These are phyloP conservation scores for Tauraco erythrolophus DNA, from an alignment of 2,113 vertebrate genomes.

Conservation along the genomic window DNA sequence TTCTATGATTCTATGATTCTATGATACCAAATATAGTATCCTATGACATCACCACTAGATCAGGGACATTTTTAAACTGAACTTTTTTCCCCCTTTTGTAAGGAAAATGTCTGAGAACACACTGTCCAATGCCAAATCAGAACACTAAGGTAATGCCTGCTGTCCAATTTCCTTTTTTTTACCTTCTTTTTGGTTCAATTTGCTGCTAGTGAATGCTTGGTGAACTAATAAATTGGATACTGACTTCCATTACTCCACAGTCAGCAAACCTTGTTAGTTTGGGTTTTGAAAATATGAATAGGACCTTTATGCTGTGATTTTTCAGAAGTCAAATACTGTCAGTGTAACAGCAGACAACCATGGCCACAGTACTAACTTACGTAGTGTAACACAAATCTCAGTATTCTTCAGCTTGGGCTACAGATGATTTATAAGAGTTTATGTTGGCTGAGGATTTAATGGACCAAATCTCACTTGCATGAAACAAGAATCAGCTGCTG, in stretches of 20 bases:
- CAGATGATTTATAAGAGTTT: background rate
- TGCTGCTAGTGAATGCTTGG: background rate
- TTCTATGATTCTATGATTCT: no score
- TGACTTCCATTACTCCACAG: background rate
- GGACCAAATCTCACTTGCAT: background rate
- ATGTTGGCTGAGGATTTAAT: background rate
- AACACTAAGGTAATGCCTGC: background rate
- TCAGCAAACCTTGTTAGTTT: background rate
- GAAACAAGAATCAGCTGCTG: background rate
- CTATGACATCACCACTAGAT: background rate
- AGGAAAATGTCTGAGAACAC: background rate
- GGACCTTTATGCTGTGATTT: background rate
- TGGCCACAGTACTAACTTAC: background rate
- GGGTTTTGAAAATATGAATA: constrained; percentile 29
- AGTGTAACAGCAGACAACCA: background rate
- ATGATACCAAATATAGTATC: background rate
- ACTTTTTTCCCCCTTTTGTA: background rate
- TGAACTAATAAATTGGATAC: background rate
- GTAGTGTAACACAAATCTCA: background rate
- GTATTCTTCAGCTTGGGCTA: background rate
- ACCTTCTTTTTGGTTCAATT: background rate
- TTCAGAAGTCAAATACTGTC: constrained; percentile 31
- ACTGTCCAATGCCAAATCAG: background rate
- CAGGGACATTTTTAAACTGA: constrained; percentile 24
- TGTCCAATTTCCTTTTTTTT: background rate